phyloP scores from a whole-genome alignment of 1,140 invertebrate genomes.

The Acarapis woodi region DNA sequence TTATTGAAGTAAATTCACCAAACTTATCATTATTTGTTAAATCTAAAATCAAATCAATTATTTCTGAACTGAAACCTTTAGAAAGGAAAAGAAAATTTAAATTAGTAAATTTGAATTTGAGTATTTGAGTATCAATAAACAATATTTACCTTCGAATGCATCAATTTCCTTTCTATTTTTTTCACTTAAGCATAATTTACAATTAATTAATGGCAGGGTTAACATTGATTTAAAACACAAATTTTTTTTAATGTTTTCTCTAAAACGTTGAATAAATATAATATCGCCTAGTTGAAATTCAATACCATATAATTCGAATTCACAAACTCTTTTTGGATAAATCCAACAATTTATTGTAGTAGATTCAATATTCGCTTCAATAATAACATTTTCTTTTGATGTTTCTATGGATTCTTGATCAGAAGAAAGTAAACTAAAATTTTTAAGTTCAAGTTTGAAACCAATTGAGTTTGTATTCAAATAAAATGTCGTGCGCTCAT shows the following conservation, averaged over 20 bases:
- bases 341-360: conserved; percentile 2
- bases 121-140: too few relatives aligned
- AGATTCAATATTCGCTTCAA: neutral
- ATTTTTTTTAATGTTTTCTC: too few relatives aligned
- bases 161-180: neutral
- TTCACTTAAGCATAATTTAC: neutral
- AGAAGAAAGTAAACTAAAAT: conserved; percentile 1
- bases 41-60: neutral
- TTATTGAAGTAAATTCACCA: too few relatives aligned
- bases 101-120: too few relatives aligned
- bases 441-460: neutral
- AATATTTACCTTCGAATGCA: neutral
- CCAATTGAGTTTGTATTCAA: conserved; percentile 2
- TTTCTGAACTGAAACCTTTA: too few relatives aligned
- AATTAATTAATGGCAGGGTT: conserved; percentile 10
- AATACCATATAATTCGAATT: conserved; percentile 5
- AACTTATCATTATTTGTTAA: neutral
- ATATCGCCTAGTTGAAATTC: conserved; percentile 2
- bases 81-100: too few relatives aligned
- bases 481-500: conserved; percentile 1
- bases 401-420: neutral
- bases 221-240: conserved; percentile 1
- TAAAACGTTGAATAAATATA: too few relatives aligned
- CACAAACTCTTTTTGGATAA: conserved; percentile 8
- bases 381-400: neutral